Percentiles rank a stretch among this genome's conserved stretches.
Conservation (phyloP, 2,888 invertebrate species). For the Ennomos erosarius region DNA sequence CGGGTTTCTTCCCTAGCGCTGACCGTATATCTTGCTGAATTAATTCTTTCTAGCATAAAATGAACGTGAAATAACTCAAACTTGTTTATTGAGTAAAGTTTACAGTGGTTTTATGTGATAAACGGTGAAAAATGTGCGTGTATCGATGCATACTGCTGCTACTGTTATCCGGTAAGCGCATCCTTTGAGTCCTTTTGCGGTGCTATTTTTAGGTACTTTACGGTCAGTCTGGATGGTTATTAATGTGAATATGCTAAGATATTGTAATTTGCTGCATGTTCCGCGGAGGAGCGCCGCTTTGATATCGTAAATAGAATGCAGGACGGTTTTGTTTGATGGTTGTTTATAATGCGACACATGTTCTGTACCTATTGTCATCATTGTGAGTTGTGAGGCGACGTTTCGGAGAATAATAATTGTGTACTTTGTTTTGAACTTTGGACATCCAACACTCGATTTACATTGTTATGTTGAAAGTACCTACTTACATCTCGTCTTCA, state of each 20-base stretch:
- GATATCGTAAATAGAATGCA: slow-evolving; percentile 36
- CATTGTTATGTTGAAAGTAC: not conserved
- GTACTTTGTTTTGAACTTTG: not conserved
- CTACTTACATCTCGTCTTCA: too few relatives aligned
- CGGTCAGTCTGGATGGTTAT: slow-evolving; percentile 72
- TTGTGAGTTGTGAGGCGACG: not conserved
- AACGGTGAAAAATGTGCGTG: slow-evolving; percentile 69
- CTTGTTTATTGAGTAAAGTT: slow-evolving; percentile 30
- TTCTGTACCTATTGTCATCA: not conserved
- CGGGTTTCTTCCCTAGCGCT: slow-evolving; percentile 47
- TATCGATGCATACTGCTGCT: slow-evolving; percentile 64
- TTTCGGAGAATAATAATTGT: not conserved
- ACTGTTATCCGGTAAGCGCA: slow-evolving; percentile 76
- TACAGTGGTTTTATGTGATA: slow-evolving; percentile 53
- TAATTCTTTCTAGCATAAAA: slow-evolving; percentile 56
- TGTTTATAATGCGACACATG: not conserved
- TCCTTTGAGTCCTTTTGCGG: slow-evolving; percentile 59
- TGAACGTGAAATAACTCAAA: slow-evolving; percentile 41
- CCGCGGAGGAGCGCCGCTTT: slow-evolving; percentile 49
- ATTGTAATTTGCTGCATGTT: slow-evolving; percentile 55
- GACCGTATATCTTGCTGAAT: slow-evolving; percentile 51
- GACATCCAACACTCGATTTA: not conserved
- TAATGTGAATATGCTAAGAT: slow-evolving; percentile 52
- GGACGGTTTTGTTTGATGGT: slow-evolving; percentile 8
- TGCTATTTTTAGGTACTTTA: slow-evolving; percentile 45